Conservation (phyloP, 2,113 vertebrate genomes). For the Hucho hucho region DNA sequence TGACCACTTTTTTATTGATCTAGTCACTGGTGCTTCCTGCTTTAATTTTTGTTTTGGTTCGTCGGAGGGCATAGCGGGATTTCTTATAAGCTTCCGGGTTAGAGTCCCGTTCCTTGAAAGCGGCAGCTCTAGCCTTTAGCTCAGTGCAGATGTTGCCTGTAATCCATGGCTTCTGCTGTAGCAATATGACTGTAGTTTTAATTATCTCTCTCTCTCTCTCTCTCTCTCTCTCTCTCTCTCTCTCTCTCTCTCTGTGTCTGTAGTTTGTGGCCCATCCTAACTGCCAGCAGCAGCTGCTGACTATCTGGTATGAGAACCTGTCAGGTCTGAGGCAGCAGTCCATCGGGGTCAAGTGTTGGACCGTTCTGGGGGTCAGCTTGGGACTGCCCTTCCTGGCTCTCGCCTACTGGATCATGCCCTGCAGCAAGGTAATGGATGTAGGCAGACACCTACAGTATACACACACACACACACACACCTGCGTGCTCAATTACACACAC, state of each 20-base stretch:
- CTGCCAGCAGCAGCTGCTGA: conserved; percentile 96
- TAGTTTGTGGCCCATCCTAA: conserved; percentile 98
- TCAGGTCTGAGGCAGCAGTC: conserved; percentile 92
- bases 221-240: neutral
- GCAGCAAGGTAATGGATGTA: conserved; percentile 86
- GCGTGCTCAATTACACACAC: neutral
- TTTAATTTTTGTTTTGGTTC: no score
- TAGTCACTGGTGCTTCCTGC: no score
- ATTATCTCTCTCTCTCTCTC: neutral
- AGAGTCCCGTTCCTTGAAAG: no score
- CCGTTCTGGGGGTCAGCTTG: conserved; percentile 89
- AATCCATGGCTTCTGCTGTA: no score
- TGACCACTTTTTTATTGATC: no score
- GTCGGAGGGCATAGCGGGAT: no score
- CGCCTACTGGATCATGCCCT: conserved; percentile 96
- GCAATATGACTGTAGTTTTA: no score
- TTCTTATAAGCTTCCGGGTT: no score
- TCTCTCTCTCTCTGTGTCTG: conserved; percentile 14
- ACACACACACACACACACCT: neutral
- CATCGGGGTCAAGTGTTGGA: conserved; percentile 93
- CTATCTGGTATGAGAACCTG: conserved; percentile 98
- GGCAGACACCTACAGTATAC: neutral
- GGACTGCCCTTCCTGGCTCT: conserved; percentile 94
- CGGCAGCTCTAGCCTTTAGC: no score
- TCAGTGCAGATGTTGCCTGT: no score